Evolutionary conservation across 2,888 invertebrate genomes (phyloP).

Genomic region (Torymus aiolomorphi): DNA sequence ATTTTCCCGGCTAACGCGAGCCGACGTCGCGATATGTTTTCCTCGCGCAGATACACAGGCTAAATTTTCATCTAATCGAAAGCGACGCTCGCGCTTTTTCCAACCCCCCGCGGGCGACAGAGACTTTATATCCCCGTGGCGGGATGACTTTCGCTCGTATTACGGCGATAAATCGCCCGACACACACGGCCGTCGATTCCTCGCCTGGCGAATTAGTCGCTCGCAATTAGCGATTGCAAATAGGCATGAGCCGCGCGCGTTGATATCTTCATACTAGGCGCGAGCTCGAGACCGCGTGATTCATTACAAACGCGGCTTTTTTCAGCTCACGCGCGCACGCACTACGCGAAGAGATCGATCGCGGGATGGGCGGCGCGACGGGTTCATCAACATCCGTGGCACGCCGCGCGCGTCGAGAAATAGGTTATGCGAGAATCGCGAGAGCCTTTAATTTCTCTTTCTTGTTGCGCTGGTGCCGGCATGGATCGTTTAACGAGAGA

Average conservation of each 20-base stretch:
- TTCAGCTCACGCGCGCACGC: neutral
- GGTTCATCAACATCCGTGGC: conserved; percentile 61
- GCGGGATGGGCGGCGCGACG: conserved; percentile 54
- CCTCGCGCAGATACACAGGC: no score
- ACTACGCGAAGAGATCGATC: conserved; percentile 26
- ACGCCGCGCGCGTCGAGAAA: conserved; percentile 31
- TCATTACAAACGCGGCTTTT: conserved; percentile 39
- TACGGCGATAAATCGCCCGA: conserved; percentile 38
- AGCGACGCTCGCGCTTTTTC: neutral
- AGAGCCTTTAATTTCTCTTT: conserved; percentile 45
- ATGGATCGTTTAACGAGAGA: conserved; percentile 27
- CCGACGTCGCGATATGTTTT: conserved; percentile 3
- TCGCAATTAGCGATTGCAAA: conserved; percentile 54
- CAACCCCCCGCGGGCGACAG: neutral
- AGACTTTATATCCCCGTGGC: neutral
- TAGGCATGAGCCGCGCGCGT: conserved; percentile 7
- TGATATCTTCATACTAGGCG: conserved; percentile 27
- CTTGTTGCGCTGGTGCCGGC: conserved; percentile 1
- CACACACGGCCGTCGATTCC: conserved; percentile 24
- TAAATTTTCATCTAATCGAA: conserved; percentile 20
- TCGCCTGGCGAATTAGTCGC: conserved; percentile 54
- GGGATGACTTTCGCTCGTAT: conserved; percentile 16
- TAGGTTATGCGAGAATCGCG: conserved; percentile 35
- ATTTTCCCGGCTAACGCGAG: conserved; percentile 34
- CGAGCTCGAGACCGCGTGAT: conserved; percentile 22